Evolutionary conservation across 92 coral and sea anemone genomes (phyloP).

Genomic region (Bergia sp.): DNA sequence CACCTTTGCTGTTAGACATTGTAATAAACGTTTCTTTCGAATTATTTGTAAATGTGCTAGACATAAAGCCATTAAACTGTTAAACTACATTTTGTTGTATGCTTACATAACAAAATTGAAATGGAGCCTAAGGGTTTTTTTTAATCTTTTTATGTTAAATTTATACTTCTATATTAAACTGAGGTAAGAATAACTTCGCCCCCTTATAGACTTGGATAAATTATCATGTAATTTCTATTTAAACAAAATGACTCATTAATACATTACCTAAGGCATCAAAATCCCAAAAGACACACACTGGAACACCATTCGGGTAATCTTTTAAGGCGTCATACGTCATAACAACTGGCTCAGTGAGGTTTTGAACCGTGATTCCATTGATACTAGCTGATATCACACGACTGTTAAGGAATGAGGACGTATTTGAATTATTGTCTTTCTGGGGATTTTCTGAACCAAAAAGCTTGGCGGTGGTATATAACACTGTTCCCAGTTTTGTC

Average conservation of each 20-base stretch:
- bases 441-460: not conserved
- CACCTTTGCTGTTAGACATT: too few relatives aligned
- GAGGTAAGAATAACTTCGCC: too few relatives aligned
- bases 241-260: not conserved
- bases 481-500: conserved; percentile 31
- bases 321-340: not conserved
- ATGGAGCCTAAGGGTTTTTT: too few relatives aligned
- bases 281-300: conserved; percentile 58
- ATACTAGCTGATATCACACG: conserved; percentile 37
- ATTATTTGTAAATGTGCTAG: too few relatives aligned
- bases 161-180: too few relatives aligned
- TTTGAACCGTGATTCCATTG: not conserved
- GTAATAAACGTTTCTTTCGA: too few relatives aligned
- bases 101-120: too few relatives aligned
- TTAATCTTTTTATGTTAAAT: too few relatives aligned
- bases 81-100: too few relatives aligned
- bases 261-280: conserved; percentile 38
- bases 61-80: too few relatives aligned
- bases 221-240: not conserved
- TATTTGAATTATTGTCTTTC: not conserved
- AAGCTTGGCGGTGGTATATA: conserved; percentile 17
- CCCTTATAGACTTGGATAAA: not conserved
- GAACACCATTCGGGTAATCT: not conserved
- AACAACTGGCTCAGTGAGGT: conserved; percentile 24
- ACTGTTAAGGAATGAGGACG: conserved; percentile 9